Evolutionary conservation across 2,888 invertebrate genomes (phyloP).

Genomic region (Thelaira solivaga): DNA sequence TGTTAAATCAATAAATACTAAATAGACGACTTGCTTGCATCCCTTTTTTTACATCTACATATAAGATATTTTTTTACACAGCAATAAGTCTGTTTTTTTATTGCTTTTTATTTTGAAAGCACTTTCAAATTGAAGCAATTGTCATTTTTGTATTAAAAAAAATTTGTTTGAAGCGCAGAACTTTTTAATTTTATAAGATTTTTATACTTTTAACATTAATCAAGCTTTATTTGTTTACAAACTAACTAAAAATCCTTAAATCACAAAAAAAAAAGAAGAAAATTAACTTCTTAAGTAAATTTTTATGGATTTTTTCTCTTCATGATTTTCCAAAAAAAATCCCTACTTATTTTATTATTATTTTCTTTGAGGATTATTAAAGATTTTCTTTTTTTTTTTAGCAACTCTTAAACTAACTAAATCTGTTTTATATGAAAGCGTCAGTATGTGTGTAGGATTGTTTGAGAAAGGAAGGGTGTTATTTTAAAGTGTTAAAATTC

Average conservation of each 20-base stretch:
- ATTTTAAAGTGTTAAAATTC: constrained; percentile 60
- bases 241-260: constrained; percentile 20
- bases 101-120: no score
- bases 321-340: constrained; percentile 4
- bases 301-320: constrained; percentile 16
- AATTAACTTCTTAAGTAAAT: constrained; percentile 34
- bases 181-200: not conserved
- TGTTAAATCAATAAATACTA: no score
- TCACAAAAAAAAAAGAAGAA: not conserved
- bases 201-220: constrained; percentile 2
- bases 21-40: no score
- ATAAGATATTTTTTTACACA: no score
- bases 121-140: no score
- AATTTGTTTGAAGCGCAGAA: not conserved
- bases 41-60: no score
- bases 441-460: constrained; percentile 21
- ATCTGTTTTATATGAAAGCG: constrained; percentile 29
- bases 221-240: constrained; percentile 14
- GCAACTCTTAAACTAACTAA: constrained; percentile 49
- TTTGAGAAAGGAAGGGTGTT: constrained; percentile 16
- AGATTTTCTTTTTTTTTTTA: constrained; percentile 49
- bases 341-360: constrained; percentile 44
- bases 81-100: no score
- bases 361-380: constrained; percentile 61
- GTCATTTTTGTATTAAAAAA: no score